phyloP scores from a whole-genome alignment of 2,113 vertebrate genomes.

The Nyctibius bracteatus region DNA sequence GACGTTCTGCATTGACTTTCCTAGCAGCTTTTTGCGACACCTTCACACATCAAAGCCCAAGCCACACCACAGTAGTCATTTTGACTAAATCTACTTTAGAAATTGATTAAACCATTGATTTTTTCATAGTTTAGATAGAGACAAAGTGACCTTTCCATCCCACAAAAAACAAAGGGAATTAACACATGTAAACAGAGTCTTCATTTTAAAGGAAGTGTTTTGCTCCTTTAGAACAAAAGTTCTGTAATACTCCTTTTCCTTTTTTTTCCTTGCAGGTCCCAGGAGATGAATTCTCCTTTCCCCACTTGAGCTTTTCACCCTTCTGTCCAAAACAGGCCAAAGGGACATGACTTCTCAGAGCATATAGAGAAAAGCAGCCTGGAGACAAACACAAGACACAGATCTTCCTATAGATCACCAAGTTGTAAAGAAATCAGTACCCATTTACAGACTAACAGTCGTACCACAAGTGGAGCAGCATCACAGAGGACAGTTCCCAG shows the following conservation, averaged over 20 bases:
- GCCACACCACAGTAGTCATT: background rate
- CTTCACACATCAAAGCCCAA: constrained; percentile 2
- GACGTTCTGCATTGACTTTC: background rate
- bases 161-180: constrained; percentile 15
- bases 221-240: background rate
- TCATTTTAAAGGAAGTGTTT: background rate
- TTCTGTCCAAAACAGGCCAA: background rate
- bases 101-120: constrained; percentile 43
- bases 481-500: background rate
- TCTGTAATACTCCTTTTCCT: background rate
- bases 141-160: constrained; percentile 37
- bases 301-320: background rate
- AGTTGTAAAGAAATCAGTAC: background rate
- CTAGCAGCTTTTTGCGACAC: background rate
- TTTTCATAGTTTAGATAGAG: background rate
- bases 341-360: background rate
- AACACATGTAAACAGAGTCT: background rate
- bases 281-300: background rate
- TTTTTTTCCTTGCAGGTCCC: background rate
- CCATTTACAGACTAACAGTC: background rate
- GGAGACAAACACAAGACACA: background rate
- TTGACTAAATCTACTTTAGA: constrained; percentile 4
- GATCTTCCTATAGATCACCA: background rate
- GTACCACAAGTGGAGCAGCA: background rate
- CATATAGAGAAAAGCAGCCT: background rate